phyloP scores from a whole-genome alignment of 64 coral and sea anemone genomes.

The Actinia equina region DNA sequence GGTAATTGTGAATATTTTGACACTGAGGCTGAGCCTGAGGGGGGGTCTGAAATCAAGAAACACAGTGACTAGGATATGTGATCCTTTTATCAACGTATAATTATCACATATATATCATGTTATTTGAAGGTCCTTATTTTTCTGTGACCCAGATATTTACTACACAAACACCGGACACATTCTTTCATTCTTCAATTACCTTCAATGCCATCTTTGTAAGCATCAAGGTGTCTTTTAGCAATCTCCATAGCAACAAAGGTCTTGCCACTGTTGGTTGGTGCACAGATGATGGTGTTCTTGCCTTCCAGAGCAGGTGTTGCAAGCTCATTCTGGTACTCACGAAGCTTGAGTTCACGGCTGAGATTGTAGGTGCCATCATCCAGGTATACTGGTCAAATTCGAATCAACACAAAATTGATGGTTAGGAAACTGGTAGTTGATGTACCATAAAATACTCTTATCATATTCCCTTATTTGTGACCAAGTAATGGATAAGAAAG shows the following conservation, averaged over 20 bases:
- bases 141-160: no score
- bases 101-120: no score
- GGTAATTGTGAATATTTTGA: no score
- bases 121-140: no score
- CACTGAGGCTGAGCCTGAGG: no score
- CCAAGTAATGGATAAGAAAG: neutral
- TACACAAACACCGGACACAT: neutral
- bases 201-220: neutral
- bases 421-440: neutral
- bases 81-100: no score
- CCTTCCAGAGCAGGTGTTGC: constrained; percentile 49
- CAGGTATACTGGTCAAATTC: constrained; percentile 7
- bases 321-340: constrained; percentile 61
- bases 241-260: constrained; percentile 71
- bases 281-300: constrained; percentile 75
- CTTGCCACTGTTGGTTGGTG: constrained; percentile 83
- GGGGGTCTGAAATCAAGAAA: no score
- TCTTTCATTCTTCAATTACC: neutral
- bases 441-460: no score
- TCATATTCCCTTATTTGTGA: no score
- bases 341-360: constrained; percentile 43
- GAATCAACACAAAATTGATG: neutral
- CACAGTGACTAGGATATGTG: no score
- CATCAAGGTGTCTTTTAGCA: constrained; percentile 47
- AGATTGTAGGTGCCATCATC: constrained; percentile 22